These are phyloP conservation scores for Calameuta pallipes DNA, from an alignment of 2,888 invertebrate genomes.

Conservation along the genomic window DNA sequence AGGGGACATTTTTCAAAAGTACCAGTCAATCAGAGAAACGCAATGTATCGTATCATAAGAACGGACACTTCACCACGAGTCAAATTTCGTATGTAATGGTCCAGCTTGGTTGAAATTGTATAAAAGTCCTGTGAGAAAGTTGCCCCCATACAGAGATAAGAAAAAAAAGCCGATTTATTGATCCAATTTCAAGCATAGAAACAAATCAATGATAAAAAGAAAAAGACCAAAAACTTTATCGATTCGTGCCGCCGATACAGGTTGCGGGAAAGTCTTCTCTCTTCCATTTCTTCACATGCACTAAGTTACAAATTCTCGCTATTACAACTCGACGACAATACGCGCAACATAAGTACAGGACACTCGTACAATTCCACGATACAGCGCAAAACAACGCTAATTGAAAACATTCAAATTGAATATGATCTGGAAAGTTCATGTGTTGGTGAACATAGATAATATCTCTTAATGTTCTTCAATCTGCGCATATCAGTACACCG, in stretches of 20 bases:
- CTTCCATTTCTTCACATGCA: neutral
- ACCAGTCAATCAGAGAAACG: neutral
- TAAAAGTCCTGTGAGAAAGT: neutral
- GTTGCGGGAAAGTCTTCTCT: neutral
- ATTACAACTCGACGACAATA: neutral
- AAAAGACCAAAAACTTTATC: neutral
- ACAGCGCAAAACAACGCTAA: neutral
- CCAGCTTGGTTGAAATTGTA: neutral
- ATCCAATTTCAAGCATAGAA: neutral
- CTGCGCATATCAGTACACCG: neutral
- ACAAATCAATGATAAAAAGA: neutral
- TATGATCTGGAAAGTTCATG: neutral
- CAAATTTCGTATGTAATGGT: neutral
- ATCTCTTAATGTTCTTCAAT: neutral
- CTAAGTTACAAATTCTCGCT: neutral
- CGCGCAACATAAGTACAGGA: neutral
- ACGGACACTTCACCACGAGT: neutral
- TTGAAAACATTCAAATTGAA: neutral
- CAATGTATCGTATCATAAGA: neutral
- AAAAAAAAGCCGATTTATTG: neutral
- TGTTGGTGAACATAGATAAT: neutral
- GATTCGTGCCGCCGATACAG: neutral
- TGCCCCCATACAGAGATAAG: neutral
- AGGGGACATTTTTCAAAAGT: neutral
- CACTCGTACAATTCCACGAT: neutral